Conservation (phyloP, 2,113 vertebrate species). For the Eclectus roratus region DNA sequence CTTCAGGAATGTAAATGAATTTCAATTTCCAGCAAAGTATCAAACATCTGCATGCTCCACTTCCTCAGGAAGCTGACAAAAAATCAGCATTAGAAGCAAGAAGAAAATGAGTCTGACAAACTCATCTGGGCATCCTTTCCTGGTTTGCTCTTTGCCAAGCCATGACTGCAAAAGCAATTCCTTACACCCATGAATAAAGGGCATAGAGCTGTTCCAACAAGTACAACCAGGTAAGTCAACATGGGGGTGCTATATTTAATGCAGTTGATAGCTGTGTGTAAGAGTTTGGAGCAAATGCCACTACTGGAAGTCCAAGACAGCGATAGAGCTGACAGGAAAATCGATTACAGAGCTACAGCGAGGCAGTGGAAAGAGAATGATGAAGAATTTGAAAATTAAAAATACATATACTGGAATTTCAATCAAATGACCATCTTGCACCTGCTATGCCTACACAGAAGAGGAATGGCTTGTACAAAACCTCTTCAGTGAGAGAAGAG, state of each 20-base stretch:
- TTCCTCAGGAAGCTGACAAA: slow-evolving; percentile 58
- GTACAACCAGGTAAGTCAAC: background rate
- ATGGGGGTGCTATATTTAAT: background rate
- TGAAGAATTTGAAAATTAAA: background rate
- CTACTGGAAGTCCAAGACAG: background rate
- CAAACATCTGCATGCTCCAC: background rate
- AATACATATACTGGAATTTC: background rate
- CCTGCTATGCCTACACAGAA: background rate
- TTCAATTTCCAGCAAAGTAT: slow-evolving; percentile 31
- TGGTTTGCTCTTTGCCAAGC: slow-evolving; percentile 33
- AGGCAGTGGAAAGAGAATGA: slow-evolving; percentile 39
- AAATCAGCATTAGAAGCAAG: slow-evolving; percentile 41
- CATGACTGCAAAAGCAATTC: slow-evolving; percentile 25
- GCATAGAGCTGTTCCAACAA: background rate
- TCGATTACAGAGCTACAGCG: background rate
- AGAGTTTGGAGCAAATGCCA: background rate
- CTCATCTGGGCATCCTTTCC: slow-evolving; percentile 7
- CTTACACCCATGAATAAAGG: background rate
- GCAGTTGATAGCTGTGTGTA: background rate
- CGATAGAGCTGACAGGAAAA: background rate
- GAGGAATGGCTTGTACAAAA: background rate
- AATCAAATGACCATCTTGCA: slow-evolving; percentile 24
- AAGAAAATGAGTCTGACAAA: slow-evolving; percentile 58
- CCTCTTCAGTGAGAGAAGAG: background rate
- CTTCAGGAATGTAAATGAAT: background rate